These are phyloP conservation scores for Polypedilum pembai DNA, from an alignment of 1,140 invertebrate genomes.

Conservation along the genomic window DNA sequence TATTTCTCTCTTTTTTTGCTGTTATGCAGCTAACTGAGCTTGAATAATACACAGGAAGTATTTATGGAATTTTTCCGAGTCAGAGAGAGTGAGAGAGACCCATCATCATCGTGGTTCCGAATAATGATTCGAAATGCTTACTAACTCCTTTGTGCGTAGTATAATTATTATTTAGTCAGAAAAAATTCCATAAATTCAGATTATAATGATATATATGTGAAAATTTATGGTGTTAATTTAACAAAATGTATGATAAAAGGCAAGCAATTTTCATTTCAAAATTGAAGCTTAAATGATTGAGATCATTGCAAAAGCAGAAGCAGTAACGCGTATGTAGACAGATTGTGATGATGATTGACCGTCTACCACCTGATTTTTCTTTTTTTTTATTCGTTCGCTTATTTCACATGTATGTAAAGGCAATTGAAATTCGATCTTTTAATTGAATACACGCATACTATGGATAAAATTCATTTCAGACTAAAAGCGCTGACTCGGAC, in stretches of 20 bases:
- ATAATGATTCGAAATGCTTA: slow-evolving; percentile 13
- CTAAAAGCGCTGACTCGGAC: not conserved
- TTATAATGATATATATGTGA: not conserved
- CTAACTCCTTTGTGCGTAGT: not conserved
- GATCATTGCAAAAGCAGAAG: not conserved
- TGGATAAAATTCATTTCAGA: slow-evolving; percentile 11
- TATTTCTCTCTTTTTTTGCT: slow-evolving; percentile 5
- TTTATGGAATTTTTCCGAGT: slow-evolving; percentile 20
- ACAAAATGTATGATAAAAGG: not conserved
- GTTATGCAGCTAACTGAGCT: not conserved
- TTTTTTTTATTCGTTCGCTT: not conserved
- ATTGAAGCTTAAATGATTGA: slow-evolving; percentile 11
- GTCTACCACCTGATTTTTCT: slow-evolving; percentile 12
- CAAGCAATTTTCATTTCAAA: not conserved
- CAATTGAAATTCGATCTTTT: slow-evolving; percentile 18
- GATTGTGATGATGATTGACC: slow-evolving; percentile 16
- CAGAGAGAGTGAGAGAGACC: not conserved
- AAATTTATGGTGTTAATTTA: slow-evolving; percentile 7
- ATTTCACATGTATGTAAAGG: not conserved
- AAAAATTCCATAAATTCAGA: slow-evolving; percentile 5
- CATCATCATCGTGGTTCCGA: slow-evolving; percentile 15
- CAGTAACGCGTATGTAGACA: not conserved
- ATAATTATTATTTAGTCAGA: slow-evolving; percentile 19
- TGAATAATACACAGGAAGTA: slow-evolving; percentile 28
- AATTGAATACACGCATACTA: not conserved